These are phyloP conservation scores for Aphelinus certus DNA, from an alignment of 1,140 invertebrate species.

Conservation along the genomic window DNA sequence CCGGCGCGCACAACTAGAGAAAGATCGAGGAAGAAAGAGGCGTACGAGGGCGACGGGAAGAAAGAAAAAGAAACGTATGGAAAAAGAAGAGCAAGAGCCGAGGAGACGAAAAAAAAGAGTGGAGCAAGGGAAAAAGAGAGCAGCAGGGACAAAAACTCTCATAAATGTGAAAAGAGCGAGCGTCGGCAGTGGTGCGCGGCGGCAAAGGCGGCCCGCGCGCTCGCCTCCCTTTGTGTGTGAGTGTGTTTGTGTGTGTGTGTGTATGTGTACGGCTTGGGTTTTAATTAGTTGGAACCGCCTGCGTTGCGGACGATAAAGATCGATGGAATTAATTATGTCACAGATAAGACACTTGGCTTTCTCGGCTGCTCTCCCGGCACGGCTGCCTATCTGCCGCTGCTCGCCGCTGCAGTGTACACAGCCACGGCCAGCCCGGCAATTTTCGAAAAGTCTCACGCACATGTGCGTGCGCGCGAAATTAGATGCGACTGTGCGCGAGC, in stretches of 20 bases:
- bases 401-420: too few relatives aligned
- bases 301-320: conserved; percentile 56
- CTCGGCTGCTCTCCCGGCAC: conserved; percentile 42
- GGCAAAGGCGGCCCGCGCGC: not conserved
- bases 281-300: conserved; percentile 64
- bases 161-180: conserved; percentile 26
- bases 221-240: too few relatives aligned
- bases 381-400: too few relatives aligned
- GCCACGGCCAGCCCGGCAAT: not conserved
- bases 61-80: conserved; percentile 29
- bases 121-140: not conserved
- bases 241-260: too few relatives aligned
- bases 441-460: conserved; percentile 12
- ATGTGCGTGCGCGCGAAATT: not conserved
- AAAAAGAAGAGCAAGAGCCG: conserved; percentile 38
- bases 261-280: conserved; percentile 45
- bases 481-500: not conserved
- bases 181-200: not conserved
- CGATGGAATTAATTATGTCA: conserved; percentile 63
- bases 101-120: not conserved
- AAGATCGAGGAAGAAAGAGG: not conserved
- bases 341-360: conserved; percentile 57
- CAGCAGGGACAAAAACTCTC: conserved; percentile 9
- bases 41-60: not conserved
- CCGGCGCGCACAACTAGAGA: not conserved